Base-by-base conservation (phyloP, 2,113 vertebrate species). In the Montifringilla adamsi region DNA sequence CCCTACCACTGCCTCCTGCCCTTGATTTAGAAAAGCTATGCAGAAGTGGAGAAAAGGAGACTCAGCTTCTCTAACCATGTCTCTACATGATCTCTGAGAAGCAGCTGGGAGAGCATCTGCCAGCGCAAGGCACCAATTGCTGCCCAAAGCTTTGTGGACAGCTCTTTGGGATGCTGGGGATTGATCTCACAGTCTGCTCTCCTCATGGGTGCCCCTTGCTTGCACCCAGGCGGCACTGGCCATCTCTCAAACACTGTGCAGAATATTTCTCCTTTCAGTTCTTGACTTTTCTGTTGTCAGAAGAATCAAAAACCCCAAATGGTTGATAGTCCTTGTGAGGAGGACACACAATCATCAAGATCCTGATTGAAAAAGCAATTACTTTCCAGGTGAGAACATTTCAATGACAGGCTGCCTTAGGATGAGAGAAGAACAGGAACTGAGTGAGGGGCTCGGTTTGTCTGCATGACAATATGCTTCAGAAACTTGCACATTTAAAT, bases 381-480 rank as follows among this genome's bases (percentile, higher is more conserved):
- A 43, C 68, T 92, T 93, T 41, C 56, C 83, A 93, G 49, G 69
- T 89, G 83, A 88, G 80, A 86, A 56, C 21, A 31, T 58, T 90
- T 82, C 69, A 67, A 4, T 62, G 92, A 77, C 41, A 53, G 81
- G 58, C 58, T 76, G 31, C 60, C 67, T 80, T 47, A 76, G 28
- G 62, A 74, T 39, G 60, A 81, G 21, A 83, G 15, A 81, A 27
- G 33, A 70, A 58, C 18, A 53, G 43, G 67, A 74, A 9, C 0
- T 0, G 15, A 43, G 7, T 15, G 11, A 27, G 35, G 41, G 3
- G 39, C 10, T 14, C 7, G 15, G 21, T 76, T 56, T 35, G 9
- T 43, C 50, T 70, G 69, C 33, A 60, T 33, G 44, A 76, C 39
- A 68, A 37, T 44, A 75, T 37, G 77, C 41, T 72, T 95, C 69